Percentiles rank a stretch among this genome's conserved stretches.
phyloP scores from a whole-genome alignment of 2,888 invertebrate species.

The Myathropa florea region DNA sequence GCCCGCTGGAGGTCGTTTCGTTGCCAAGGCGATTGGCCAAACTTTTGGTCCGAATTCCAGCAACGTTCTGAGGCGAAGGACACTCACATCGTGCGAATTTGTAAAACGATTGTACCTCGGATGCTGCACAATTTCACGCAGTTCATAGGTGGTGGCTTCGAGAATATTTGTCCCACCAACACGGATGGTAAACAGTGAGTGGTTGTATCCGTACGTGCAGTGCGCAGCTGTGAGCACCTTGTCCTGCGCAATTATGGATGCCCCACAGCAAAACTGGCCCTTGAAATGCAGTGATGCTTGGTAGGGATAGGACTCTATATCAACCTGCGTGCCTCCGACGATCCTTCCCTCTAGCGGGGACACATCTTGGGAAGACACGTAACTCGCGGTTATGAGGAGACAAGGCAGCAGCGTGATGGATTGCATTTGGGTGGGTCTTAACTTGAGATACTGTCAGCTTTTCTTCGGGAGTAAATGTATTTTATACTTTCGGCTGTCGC shows the following conservation, averaged over 20 bases:
- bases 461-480: too few relatives aligned
- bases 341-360: slow-evolving; percentile 5
- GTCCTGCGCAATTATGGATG: slow-evolving; percentile 16
- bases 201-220: not conserved
- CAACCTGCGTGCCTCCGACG: not conserved
- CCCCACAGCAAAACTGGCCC: slow-evolving; percentile 11
- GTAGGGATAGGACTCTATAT: not conserved
- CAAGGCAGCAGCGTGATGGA: not conserved
- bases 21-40: slow-evolving; percentile 8
- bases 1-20: not conserved
- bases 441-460: too few relatives aligned
- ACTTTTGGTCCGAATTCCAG: not conserved
- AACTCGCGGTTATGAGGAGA: not conserved
- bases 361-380: not conserved
- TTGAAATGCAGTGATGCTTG: slow-evolving; percentile 5
- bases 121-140: not conserved
- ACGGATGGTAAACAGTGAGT: not conserved
- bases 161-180: not conserved
- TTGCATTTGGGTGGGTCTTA: not conserved
- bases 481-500: too few relatives aligned
- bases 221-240: slow-evolving; percentile 39
- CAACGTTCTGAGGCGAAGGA: not conserved
- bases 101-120: not conserved
- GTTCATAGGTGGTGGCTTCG: not conserved
- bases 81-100: not conserved